These are phyloP conservation scores for Naja naja DNA, from an alignment of 2,113 vertebrate genomes.

Conservation along the genomic window DNA sequence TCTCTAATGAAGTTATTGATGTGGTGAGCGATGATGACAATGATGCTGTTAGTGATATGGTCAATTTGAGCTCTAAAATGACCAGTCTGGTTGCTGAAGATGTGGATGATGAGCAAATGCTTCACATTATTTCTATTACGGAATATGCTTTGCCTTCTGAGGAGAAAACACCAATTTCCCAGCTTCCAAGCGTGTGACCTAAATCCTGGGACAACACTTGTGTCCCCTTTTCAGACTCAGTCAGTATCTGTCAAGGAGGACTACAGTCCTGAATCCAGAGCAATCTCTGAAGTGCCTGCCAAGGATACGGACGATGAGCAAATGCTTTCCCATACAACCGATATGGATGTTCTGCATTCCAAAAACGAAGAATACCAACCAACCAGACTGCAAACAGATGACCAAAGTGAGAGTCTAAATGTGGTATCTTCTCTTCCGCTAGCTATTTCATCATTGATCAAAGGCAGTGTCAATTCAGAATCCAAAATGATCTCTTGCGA, in stretches of 20 bases:
- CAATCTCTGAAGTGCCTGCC: neutral
- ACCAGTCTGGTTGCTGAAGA: neutral
- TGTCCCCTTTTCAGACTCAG: neutral
- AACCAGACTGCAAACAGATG: neutral
- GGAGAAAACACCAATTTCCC: neutral
- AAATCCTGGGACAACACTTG: neutral
- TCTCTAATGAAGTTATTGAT: conserved; percentile 21
- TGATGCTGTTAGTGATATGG: neutral
- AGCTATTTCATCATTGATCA: neutral
- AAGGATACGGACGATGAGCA: neutral
- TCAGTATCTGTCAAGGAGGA: neutral
- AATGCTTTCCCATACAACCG: neutral
- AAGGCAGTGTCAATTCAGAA: neutral
- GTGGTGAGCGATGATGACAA: conserved; percentile 54
- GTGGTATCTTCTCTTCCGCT: neutral
- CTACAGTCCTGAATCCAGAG: neutral
- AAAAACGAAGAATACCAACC: neutral
- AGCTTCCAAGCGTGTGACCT: neutral
- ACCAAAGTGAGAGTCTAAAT: neutral
- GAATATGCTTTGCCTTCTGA: neutral
- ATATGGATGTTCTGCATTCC: neutral
- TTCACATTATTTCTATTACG: neutral
- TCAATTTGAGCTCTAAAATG: neutral
- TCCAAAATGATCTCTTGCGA: neutral
- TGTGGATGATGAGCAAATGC: neutral